phyloP scores from a whole-genome alignment of 2,113 vertebrate species.

The Xenopus borealis region DNA sequence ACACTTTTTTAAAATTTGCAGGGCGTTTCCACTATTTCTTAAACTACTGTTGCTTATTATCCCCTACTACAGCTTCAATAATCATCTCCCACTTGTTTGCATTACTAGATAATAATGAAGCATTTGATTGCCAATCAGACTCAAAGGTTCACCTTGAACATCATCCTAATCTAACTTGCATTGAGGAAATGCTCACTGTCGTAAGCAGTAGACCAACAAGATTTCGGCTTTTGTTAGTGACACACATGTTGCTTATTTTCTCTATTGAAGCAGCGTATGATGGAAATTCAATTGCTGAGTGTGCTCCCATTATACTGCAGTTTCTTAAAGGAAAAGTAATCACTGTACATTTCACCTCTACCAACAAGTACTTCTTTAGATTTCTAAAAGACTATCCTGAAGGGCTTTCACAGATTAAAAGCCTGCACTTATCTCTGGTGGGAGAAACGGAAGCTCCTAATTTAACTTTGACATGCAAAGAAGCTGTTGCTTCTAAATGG shows the following conservation, averaged over 20 bases:
- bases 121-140: constrained; percentile 36
- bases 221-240: not conserved
- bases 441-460: not conserved
- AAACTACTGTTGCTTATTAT: constrained; percentile 29
- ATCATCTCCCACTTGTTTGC: constrained; percentile 53
- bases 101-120: constrained; percentile 34
- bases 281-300: not conserved
- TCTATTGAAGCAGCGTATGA: not conserved
- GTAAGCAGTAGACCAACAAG: not conserved
- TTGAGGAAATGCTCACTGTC: not conserved
- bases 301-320: constrained; percentile 27
- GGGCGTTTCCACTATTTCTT: constrained; percentile 36
- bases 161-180: not conserved
- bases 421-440: not conserved
- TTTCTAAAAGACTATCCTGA: constrained; percentile 48
- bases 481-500: constrained; percentile 1
- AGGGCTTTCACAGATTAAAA: constrained; percentile 15
- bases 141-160: constrained; percentile 13
- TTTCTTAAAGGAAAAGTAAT: constrained; percentile 31
- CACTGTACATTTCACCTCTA: not conserved
- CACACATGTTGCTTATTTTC: not conserved
- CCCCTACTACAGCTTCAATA: constrained; percentile 45
- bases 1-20: constrained; percentile 41
- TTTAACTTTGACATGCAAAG: not conserved
- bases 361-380: not conserved